Base-by-base conservation (phyloP, 1,140 invertebrate species). In the Hetaerina americana region DNA sequence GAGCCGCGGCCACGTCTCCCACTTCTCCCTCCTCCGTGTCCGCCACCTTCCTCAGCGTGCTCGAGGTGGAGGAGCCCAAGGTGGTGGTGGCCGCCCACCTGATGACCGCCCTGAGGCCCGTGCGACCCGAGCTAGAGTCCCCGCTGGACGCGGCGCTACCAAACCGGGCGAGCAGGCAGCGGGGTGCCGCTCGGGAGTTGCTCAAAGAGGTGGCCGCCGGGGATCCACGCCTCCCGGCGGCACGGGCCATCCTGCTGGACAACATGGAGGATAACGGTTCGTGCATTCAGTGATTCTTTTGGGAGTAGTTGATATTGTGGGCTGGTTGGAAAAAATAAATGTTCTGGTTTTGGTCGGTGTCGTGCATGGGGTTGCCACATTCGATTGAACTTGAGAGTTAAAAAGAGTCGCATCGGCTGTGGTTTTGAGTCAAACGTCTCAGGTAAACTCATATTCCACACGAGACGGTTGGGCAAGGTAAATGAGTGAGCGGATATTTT, bases 21-120 rank as follows among this genome's bases (percentile, higher is more conserved):
- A 57, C 15, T 57, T 57, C 40, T 3, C 40, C 40, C 3, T 57
- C 40, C 22, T 12, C 40, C 15, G 40, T 57, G 2, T 57, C 40
- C 2, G 40, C 40, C 73, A 88, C 87, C 77, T 87, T 88, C 6
- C 79, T 92, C 27, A 91, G 89, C 74, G 88, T 93, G 15, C 82
- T 93, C 15, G 91, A 95, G 83, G 90, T 94, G 5, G 91, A 92
- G 49, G 92, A 94, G 80, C 92, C 92, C 0, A 94, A 94, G 77
- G 82, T 94, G 71, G 93, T 91, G 79, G 88, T 94, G 73, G 81
- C 94, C 73, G 90, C 92, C 66, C 93, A 95, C 79, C 84, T 94
- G 73, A 95, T 94, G 92, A 92, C 91, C 73, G 90, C 90, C 0
- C 77, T 94, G 76, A 91, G 93, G 78, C 85, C 92, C 1, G 87